Conservation (phyloP, 2,888 invertebrate species). For the Eupsilia transversa region DNA sequence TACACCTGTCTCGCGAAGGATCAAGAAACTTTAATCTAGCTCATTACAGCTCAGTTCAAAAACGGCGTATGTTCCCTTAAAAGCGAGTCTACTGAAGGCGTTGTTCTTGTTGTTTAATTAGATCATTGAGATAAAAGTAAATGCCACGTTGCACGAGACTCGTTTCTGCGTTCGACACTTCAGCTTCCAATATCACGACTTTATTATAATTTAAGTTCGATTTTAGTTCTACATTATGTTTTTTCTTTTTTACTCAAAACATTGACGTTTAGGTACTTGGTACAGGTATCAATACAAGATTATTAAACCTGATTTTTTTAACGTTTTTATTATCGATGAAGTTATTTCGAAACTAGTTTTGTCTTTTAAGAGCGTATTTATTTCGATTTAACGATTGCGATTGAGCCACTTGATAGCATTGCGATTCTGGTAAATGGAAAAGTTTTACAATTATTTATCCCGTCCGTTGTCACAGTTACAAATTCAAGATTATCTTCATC, state of each 20-base stretch:
- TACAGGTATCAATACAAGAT: conserved; percentile 25
- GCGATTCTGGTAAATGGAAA: conserved; percentile 19
- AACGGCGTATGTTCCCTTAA: conserved; percentile 78
- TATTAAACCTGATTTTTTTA: conserved; percentile 33
- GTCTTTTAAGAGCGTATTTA: conserved; percentile 26
- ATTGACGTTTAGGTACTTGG: conserved; percentile 28
- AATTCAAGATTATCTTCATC: conserved; percentile 30
- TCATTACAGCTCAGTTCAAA: conserved; percentile 76
- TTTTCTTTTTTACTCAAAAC: conserved; percentile 40
- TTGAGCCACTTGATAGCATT: conserved; percentile 30
- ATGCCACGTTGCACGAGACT: conserved; percentile 80
- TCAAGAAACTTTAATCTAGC: conserved; percentile 85
- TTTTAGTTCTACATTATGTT: conserved; percentile 30
- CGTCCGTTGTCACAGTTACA: conserved; percentile 7
- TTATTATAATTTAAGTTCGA: conserved; percentile 68
- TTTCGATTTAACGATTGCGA: conserved; percentile 41
- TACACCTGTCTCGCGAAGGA: conserved; percentile 85
- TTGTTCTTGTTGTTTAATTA: conserved; percentile 82
- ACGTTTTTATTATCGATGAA: conserved; percentile 35
- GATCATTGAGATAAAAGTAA: conserved; percentile 83
- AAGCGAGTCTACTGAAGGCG: conserved; percentile 75
- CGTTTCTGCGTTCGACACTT: conserved; percentile 77
- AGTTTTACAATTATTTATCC: conserved; percentile 23
- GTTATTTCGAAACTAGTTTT: conserved; percentile 54
- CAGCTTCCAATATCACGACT: conserved; percentile 76